Percentiles rank a stretch among this genome's conserved stretches.
Evolutionary conservation across 1,140 invertebrate species (phyloP).

Genomic region (Macrobrachium rosenbergii): DNA sequence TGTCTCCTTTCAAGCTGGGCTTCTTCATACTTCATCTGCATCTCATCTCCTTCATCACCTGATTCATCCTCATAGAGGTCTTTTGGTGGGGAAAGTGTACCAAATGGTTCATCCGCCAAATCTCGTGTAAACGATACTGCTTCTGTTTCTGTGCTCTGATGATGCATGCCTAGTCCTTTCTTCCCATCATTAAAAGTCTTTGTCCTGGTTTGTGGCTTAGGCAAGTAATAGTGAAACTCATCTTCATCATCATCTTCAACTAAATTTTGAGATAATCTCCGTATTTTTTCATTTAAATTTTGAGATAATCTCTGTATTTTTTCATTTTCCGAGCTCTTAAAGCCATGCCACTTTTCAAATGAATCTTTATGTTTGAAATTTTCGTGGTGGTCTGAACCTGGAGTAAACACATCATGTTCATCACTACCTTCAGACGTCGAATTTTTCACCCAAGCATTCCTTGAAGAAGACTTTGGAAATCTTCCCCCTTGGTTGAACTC

Average conservation of each 20-base stretch:
- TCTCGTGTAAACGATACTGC: background rate
- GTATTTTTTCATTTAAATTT: background rate
- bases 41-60: slow-evolving; percentile 34
- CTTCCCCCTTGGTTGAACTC: too few species aligned
- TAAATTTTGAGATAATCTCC: background rate
- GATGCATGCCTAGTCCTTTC: background rate
- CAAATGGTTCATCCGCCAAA: background rate
- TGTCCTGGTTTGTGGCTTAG: background rate
- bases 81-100: background rate
- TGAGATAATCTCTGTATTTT: background rate
- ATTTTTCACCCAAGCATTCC: too few species aligned
- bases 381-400: background rate
- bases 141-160: background rate
- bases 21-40: slow-evolving; percentile 26
- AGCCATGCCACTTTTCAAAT: background rate
- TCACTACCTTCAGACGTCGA: too few species aligned
- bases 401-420: background rate
- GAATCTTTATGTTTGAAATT: background rate
- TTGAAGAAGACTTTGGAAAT: too few species aligned
- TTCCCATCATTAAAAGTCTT: background rate
- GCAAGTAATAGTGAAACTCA: background rate
- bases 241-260: slow-evolving; percentile 5
- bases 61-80: background rate
- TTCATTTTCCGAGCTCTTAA: background rate
- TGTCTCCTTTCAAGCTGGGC: slow-evolving; percentile 24